Evolutionary conservation across 2,113 vertebrate species (phyloP).

Genomic region (Pangasianodon gigas): DNA sequence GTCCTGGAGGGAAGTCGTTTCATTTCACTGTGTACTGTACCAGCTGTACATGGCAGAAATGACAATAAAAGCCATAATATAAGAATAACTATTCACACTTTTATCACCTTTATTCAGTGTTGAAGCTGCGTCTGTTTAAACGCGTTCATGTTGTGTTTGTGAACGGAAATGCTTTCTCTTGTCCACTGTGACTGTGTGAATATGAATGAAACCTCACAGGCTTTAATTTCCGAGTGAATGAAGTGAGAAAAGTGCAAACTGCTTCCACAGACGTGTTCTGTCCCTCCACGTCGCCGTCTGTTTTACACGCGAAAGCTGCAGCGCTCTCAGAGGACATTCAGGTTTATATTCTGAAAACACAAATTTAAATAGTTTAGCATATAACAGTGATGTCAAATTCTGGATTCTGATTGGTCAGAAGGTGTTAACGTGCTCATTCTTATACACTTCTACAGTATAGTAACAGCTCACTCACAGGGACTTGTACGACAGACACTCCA

Average conservation of each 20-base stretch:
- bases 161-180: not conserved
- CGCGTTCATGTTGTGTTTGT: not conserved
- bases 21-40: no score
- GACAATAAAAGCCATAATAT: not conserved
- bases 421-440: not conserved
- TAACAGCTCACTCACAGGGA: no score
- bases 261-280: not conserved
- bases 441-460: no score
- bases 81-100: not conserved
- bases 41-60: no score
- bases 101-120: not conserved
- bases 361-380: no score
- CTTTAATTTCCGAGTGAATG: no score
- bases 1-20: no score
- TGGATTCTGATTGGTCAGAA: not conserved
- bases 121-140: not conserved
- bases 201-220: not conserved
- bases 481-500: no score
- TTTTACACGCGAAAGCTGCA: no score
- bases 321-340: no score
- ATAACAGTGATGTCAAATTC: not conserved
- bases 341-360: no score
- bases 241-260: no score
- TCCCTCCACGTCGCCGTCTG: not conserved
- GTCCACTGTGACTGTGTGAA: not conserved